A percentile compares a stretch with the other conserved stretches of the same genome.
Evolutionary conservation across 2,888 invertebrate genomes (phyloP).

Genomic region (Rhingia rostrata): DNA sequence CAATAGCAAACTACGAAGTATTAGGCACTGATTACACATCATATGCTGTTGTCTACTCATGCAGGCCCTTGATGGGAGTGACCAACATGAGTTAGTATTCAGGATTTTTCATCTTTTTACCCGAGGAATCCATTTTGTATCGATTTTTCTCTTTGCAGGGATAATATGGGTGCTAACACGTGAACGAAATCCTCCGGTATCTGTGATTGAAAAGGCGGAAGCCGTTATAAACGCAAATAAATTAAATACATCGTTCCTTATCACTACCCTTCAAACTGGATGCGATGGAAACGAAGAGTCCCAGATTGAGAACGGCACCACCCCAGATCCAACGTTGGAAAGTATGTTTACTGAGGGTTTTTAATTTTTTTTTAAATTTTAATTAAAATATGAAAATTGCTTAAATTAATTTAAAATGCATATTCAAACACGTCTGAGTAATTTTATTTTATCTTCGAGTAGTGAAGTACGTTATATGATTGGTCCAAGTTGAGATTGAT

Average conservation of each 20-base stretch:
- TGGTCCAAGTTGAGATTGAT: no score
- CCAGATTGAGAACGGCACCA: not conserved
- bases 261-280: constrained; percentile 77
- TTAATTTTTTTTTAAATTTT: not conserved
- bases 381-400: not conserved
- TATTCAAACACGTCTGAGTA: no score
- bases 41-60: constrained; percentile 87
- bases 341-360: not conserved
- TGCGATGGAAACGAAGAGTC: constrained; percentile 75
- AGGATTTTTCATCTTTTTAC: not conserved
- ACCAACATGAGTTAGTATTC: constrained; percentile 79
- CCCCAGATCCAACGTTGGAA: constrained; percentile 7
- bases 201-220: constrained; percentile 76
- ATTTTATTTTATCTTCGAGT: no score
- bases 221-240: constrained; percentile 78
- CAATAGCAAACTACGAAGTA: constrained; percentile 84
- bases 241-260: constrained; percentile 76
- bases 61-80: constrained; percentile 80
- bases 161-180: constrained; percentile 77
- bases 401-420: no score
- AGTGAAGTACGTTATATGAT: no score
- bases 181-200: constrained; percentile 76
- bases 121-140: not conserved
- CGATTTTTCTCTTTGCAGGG: constrained; percentile 75
- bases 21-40: constrained; percentile 86